Evolutionary conservation across 2,113 vertebrate species (phyloP).

Genomic region (Anser brachyrhynchus): DNA sequence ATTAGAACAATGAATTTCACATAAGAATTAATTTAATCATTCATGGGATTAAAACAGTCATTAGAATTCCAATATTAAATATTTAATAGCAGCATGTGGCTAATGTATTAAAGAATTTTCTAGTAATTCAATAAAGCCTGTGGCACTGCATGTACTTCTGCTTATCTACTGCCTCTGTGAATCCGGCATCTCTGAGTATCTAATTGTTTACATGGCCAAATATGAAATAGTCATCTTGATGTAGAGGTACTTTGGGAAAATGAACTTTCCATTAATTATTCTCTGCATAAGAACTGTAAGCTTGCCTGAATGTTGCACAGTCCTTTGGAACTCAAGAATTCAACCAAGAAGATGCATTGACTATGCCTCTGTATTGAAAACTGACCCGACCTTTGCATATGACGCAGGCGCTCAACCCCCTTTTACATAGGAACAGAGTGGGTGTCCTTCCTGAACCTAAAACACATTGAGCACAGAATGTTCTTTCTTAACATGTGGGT

Average conservation of each 20-base stretch:
- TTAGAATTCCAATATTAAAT: conserved; percentile 13
- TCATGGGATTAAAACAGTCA: not conserved
- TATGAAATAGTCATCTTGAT: not conserved
- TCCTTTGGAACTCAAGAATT: not conserved
- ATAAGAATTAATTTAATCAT: not conserved
- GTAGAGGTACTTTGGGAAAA: not conserved
- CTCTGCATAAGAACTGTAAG: not conserved
- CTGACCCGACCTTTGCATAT: not conserved
- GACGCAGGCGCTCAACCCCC: not conserved
- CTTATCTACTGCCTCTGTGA: not conserved
- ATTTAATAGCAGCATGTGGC: conserved; percentile 4
- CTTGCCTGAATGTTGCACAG: not conserved
- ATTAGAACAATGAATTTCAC: not conserved
- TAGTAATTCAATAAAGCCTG: conserved; percentile 17
- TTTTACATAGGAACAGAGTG: not conserved
- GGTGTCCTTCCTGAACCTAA: not conserved
- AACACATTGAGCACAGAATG: not conserved
- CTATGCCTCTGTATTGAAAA: not conserved
- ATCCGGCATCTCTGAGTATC: not conserved
- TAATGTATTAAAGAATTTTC: conserved; percentile 30
- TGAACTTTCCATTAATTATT: not conserved
- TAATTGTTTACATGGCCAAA: not conserved
- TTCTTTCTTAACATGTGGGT: not conserved
- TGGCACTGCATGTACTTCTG: not conserved
- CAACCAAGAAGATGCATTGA: not conserved